Evolutionary conservation across 2,888 invertebrate species (phyloP).

Genomic region (Tineola bisselliella): DNA sequence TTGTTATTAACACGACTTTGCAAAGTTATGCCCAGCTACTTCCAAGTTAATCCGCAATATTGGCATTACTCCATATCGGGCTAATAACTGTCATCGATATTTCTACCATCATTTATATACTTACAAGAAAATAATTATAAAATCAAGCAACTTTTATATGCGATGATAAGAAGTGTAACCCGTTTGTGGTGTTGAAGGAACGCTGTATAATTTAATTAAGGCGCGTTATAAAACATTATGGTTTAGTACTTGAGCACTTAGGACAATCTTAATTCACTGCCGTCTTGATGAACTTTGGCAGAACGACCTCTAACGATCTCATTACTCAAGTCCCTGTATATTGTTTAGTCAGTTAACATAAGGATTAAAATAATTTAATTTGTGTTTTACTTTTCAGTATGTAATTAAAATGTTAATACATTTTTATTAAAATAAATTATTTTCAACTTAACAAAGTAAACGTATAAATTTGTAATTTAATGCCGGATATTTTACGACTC

Average conservation of each 20-base stretch:
- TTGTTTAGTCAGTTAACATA: neutral
- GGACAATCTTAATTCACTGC: constrained; percentile 37
- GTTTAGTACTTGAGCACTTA: constrained; percentile 20
- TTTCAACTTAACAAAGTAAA: neutral
- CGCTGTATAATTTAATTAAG: constrained; percentile 58
- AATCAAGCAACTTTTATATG: neutral
- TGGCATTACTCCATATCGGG: too few relatives aligned
- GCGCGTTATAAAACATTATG: constrained; percentile 44
- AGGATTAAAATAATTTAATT: neutral
- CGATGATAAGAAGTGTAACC: neutral
- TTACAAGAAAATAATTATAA: neutral
- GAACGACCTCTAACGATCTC: constrained; percentile 33
- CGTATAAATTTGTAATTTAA: neutral
- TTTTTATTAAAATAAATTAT: too few relatives aligned
- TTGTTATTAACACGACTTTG: too few relatives aligned
- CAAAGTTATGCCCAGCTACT: too few relatives aligned
- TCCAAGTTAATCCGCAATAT: too few relatives aligned
- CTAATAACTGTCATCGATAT: too few relatives aligned
- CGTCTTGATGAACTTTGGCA: constrained; percentile 39
- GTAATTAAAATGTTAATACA: too few relatives aligned
- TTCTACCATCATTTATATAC: neutral
- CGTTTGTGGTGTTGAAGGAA: constrained; percentile 39
- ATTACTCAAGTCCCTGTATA: constrained; percentile 32
- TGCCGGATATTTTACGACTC: neutral
- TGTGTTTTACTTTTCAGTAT: too few relatives aligned